Percentiles rank a stretch among this genome's conserved stretches.
phyloP scores from a whole-genome alignment of 2,113 vertebrate species.

The Canis aureus region DNA sequence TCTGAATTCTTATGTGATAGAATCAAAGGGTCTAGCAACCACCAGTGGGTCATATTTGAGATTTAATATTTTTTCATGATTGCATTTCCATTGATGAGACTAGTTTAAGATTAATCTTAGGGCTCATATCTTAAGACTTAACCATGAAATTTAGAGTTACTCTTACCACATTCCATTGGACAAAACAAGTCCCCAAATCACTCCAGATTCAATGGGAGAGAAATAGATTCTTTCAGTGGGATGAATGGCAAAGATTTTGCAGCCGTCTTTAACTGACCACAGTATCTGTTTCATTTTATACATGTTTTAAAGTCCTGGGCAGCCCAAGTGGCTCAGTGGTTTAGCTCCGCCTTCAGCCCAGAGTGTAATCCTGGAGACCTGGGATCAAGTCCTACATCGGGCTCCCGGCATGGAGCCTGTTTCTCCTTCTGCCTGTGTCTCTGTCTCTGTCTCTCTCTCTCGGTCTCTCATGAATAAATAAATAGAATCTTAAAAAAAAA shows the following conservation, averaged over 20 bases:
- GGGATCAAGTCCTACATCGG: no score
- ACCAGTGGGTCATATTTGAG: neutral
- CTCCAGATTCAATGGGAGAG: neutral
- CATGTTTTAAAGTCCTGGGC: neutral
- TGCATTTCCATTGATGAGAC: neutral
- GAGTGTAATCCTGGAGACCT: no score
- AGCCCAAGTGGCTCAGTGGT: no score
- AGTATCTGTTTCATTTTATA: neutral
- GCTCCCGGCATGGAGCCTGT: no score
- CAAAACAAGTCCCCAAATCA: neutral
- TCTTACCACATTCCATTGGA: neutral
- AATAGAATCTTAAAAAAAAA: neutral
- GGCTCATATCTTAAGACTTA: neutral
- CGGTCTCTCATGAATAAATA: no score
- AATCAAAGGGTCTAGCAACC: neutral
- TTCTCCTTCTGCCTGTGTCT: no score
- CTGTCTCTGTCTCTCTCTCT: no score
- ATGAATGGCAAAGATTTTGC: neutral
- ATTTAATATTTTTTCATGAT: slow-evolving; percentile 23
- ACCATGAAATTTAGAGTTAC: neutral
- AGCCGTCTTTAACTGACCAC: neutral
- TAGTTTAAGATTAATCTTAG: neutral
- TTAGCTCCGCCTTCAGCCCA: no score
- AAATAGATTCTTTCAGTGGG: neutral
- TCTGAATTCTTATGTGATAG: neutral